A percentile compares a stretch with the other conserved stretches of the same genome.
Evolutionary conservation across 2,113 vertebrate genomes (phyloP).

Genomic region (Phaethornis superciliosus): DNA sequence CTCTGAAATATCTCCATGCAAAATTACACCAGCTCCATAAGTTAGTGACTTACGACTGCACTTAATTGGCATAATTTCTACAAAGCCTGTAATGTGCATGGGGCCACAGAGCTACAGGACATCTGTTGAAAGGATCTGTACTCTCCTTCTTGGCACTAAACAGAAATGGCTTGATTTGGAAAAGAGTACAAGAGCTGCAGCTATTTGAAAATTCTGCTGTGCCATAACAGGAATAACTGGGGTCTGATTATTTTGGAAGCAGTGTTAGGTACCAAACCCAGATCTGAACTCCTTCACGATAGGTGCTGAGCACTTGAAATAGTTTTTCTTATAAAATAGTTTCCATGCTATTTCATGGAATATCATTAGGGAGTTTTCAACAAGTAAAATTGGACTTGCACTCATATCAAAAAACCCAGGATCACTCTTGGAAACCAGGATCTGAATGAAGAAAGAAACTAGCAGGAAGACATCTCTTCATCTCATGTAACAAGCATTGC

Average conservation of each 20-base stretch:
- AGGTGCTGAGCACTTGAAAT: neutral
- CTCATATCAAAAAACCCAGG: neutral
- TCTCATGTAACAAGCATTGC: fast-evolving
- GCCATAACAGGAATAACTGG: neutral
- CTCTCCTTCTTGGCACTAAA: neutral
- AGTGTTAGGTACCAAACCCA: neutral
- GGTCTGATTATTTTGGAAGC: neutral
- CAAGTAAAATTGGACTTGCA: neutral
- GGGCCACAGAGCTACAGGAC: neutral
- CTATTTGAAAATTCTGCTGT: neutral
- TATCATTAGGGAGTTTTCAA: neutral
- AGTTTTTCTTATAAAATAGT: neutral
- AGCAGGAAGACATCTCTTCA: neutral
- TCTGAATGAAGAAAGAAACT: neutral
- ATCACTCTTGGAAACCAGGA: neutral
- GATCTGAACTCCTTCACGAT: neutral
- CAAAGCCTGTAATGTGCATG: neutral
- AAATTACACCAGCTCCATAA: neutral
- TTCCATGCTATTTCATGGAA: neutral
- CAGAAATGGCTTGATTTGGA: neutral
- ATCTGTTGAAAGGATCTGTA: neutral
- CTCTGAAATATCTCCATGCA: neutral
- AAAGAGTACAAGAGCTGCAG: neutral
- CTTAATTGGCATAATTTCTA: neutral
- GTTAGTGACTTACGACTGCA: neutral